These are phyloP conservation scores for Neogobius melanostomus DNA, from an alignment of 2,113 vertebrate species.

Conservation along the genomic window DNA sequence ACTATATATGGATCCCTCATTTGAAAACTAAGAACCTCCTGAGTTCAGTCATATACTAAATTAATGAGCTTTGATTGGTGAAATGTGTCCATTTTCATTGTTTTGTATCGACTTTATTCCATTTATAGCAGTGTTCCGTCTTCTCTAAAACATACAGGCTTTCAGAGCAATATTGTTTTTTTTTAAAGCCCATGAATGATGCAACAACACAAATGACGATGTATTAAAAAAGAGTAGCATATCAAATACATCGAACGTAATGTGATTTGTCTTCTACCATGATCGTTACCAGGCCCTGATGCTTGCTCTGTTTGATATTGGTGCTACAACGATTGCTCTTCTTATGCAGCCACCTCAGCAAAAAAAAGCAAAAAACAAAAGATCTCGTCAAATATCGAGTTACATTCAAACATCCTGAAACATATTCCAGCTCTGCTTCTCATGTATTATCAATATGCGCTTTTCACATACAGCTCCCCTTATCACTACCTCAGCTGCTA, in stretches of 20 bases:
- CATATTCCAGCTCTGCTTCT: background rate
- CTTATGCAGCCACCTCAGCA: background rate
- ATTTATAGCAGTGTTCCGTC: no score
- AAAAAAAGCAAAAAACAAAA: background rate
- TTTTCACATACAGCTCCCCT: background rate
- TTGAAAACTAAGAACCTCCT: no score
- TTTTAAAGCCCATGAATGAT: no score
- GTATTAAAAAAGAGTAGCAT: background rate
- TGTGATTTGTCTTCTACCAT: background rate
- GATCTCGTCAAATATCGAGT: slow-evolving; percentile 3
- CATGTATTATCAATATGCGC: background rate
- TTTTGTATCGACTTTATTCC: no score
- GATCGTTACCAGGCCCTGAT: background rate
- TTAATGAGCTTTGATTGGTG: no score
- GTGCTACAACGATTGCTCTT: background rate
- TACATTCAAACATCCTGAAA: background rate
- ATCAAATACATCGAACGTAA: background rate
- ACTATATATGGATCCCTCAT: no score
- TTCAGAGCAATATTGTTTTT: no score
- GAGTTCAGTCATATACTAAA: no score
- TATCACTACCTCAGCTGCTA: background rate
- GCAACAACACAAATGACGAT: no score
- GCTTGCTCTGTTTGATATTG: background rate
- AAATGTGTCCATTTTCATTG: no score
- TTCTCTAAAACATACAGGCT: no score